Evolutionary conservation across 35 echinoderm and acorn worm species (phyloP).

Genomic region (Hemicentrotus pulcherrimus): DNA sequence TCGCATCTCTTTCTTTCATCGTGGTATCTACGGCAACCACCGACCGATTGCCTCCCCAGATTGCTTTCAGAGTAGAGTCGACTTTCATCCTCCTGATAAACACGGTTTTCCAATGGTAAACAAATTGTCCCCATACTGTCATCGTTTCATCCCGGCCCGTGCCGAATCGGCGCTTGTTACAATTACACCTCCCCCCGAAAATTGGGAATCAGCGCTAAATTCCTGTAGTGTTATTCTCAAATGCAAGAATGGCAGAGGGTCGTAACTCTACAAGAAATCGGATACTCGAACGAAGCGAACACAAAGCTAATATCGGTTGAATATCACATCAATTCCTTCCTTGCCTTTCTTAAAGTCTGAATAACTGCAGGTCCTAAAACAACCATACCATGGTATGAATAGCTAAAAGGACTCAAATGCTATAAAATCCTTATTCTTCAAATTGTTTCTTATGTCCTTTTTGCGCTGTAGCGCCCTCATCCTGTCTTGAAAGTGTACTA

Average conservation of each 20-base stretch:
- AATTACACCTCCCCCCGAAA: slow-evolving; percentile 21
- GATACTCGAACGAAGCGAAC: background rate
- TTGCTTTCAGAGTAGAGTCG: slow-evolving; percentile 15
- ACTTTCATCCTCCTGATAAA: slow-evolving; percentile 26
- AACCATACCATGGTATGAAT: background rate
- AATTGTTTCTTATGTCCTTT: background rate
- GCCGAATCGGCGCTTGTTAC: slow-evolving; percentile 33
- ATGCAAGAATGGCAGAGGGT: background rate
- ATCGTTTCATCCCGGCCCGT: slow-evolving; percentile 40
- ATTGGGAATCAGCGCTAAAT: slow-evolving; percentile 41
- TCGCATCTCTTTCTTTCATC: background rate
- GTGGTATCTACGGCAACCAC: background rate
- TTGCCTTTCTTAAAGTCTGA: background rate
- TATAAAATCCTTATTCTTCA: background rate
- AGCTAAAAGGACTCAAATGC: background rate
- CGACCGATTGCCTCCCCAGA: background rate
- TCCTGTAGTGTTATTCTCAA: slow-evolving; percentile 44
- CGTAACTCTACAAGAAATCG: background rate
- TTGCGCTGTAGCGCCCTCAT: background rate
- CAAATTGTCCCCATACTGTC: slow-evolving; percentile 46
- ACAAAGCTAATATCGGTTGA: background rate
- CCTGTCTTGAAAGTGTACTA: background rate
- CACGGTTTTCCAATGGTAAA: slow-evolving; percentile 38
- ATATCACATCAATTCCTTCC: background rate
- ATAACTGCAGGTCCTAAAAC: background rate